These are phyloP conservation scores for Cebus imitator DNA, from an alignment of 2,113 vertebrate species.

Conservation along the genomic window DNA sequence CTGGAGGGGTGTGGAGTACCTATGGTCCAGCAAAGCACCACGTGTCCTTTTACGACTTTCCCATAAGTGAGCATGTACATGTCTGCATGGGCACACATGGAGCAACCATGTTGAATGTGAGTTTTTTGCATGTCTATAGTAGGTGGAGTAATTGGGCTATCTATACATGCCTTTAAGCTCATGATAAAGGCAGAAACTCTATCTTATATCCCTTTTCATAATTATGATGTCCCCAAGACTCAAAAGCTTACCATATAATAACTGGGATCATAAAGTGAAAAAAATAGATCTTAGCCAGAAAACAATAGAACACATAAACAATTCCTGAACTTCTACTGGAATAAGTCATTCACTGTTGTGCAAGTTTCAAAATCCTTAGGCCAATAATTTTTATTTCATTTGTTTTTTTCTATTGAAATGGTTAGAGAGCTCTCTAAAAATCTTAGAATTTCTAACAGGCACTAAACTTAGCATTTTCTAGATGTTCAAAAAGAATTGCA, in stretches of 20 bases:
- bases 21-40: neutral
- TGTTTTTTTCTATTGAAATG: neutral
- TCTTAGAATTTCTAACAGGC: neutral
- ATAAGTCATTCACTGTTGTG: neutral
- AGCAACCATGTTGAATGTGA: fast-evolving
- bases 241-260: neutral
- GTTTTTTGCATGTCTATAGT: fast-evolving
- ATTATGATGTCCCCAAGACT: neutral
- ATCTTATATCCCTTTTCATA: neutral
- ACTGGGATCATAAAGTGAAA: neutral
- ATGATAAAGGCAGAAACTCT: neutral
- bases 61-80: fast-evolving
- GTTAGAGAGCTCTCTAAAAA: neutral
- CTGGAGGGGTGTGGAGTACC: neutral
- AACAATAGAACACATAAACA: neutral
- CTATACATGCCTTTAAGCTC: neutral
- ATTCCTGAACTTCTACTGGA: neutral
- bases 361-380: neutral
- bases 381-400: neutral
- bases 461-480: neutral
- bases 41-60: fast-evolving
- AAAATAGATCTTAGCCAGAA: neutral
- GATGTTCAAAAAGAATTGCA: neutral
- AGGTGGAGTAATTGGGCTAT: neutral
- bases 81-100: fast-evolving